These are phyloP conservation scores for Chirona hameri DNA, from an alignment of 2,888 invertebrate genomes.

Conservation along the genomic window DNA sequence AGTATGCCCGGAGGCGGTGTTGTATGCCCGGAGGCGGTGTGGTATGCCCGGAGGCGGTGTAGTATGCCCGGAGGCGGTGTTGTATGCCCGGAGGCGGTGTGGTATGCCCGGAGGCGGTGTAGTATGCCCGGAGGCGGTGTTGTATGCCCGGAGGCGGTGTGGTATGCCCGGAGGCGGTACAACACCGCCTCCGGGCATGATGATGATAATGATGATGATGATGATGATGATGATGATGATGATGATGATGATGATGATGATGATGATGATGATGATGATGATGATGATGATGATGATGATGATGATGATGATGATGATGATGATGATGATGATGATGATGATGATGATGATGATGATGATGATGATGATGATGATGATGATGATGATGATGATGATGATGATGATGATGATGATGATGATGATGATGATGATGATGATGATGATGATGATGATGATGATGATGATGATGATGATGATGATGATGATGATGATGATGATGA, in stretches of 20 bases:
- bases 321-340: constrained; percentile 22
- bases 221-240: too few relatives aligned
- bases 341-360: constrained; percentile 22
- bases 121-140: too few relatives aligned
- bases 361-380: constrained; percentile 22
- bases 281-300: constrained; percentile 22
- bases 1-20: too few relatives aligned
- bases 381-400: constrained; percentile 22
- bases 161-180: too few relatives aligned
- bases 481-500: constrained; percentile 9
- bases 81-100: too few relatives aligned
- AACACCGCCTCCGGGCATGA: too few relatives aligned
- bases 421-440: constrained; percentile 22
- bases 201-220: too few relatives aligned
- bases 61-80: too few relatives aligned
- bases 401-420: constrained; percentile 22
- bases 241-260: constrained; percentile 22
- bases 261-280: constrained; percentile 22
- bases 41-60: too few relatives aligned
- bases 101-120: too few relatives aligned
- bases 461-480: constrained; percentile 22
- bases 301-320: constrained; percentile 22
- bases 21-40: too few relatives aligned
- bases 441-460: constrained; percentile 22
- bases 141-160: too few relatives aligned